A percentile compares a stretch with the other conserved stretches of the same genome.
Conservation (phyloP, 1,140 invertebrate species). For the Ephestia elutella region DNA sequence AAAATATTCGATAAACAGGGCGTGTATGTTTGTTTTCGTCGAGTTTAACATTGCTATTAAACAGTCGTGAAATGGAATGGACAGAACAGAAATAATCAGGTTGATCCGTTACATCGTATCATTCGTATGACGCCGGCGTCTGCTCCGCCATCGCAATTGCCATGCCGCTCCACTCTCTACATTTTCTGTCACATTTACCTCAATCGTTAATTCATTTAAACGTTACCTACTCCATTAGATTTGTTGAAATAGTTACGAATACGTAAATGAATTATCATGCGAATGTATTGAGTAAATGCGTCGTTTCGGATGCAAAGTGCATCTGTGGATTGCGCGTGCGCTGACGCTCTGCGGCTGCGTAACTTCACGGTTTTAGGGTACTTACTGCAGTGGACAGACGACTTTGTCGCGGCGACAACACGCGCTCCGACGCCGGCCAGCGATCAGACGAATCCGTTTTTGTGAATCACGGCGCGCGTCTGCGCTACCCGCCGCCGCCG, state of each 20-base stretch:
- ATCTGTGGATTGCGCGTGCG: conserved; percentile 16
- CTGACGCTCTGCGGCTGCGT: conserved; percentile 24
- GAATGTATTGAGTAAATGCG: conserved; percentile 25
- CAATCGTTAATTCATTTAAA: conserved; percentile 51
- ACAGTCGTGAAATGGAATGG: conserved; percentile 71
- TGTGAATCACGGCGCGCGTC: conserved; percentile 59
- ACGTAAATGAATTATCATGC: conserved; percentile 49
- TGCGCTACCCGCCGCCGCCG: conserved; percentile 27
- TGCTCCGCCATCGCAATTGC: conserved; percentile 49
- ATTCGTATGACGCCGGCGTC: conserved; percentile 62
- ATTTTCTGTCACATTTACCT: conserved; percentile 51
- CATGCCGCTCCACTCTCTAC: conserved; percentile 46
- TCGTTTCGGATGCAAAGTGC: conserved; percentile 34
- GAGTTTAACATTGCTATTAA: conserved; percentile 72
- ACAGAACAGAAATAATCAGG: conserved; percentile 73
- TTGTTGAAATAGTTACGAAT: conserved; percentile 44
- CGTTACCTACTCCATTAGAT: conserved; percentile 48
- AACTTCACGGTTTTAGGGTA: conserved; percentile 26
- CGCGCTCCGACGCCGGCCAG: conserved; percentile 12
- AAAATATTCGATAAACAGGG: conserved; percentile 73
- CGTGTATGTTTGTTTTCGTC: conserved; percentile 67
- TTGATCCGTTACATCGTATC: conserved; percentile 67
- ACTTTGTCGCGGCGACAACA: conserved; percentile 9
- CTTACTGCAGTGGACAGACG: conserved; percentile 9
- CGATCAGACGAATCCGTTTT: conserved; percentile 53